Conservation (phyloP, 2,888 invertebrate genomes). For the Globia sparganii region DNA sequence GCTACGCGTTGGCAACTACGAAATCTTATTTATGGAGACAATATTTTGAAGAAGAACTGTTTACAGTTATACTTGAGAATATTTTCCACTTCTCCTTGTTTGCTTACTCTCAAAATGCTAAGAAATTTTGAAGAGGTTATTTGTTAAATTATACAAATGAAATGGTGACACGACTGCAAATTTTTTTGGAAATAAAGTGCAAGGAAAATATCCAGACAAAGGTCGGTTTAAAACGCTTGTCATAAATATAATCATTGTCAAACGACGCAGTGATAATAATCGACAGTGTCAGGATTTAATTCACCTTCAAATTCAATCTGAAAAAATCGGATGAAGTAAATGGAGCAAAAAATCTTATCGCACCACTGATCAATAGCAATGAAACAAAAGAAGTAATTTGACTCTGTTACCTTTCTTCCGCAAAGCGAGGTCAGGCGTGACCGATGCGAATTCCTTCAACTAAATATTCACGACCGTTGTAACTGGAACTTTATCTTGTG, state of each 20-base stretch:
- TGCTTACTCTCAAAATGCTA: slow-evolving; percentile 36
- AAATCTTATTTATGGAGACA: slow-evolving; percentile 53
- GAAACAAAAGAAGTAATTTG: slow-evolving; percentile 84
- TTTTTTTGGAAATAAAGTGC: not conserved
- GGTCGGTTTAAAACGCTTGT: not conserved
- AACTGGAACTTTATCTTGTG: slow-evolving; percentile 65
- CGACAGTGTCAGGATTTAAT: slow-evolving; percentile 39
- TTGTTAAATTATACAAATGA: slow-evolving; percentile 18
- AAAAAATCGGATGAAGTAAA: slow-evolving; percentile 71
- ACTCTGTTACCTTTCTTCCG: slow-evolving; percentile 86
- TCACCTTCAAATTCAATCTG: slow-evolving; percentile 58
- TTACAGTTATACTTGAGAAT: slow-evolving; percentile 39
- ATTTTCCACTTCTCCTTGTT: slow-evolving; percentile 49
- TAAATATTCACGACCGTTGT: slow-evolving; percentile 74
- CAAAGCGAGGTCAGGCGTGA: slow-evolving; percentile 86
- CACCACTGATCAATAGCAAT: slow-evolving; percentile 75
- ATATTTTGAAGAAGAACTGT: slow-evolving; percentile 48
- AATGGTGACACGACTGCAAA: not conserved
- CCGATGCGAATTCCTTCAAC: slow-evolving; percentile 82
- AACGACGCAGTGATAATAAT: slow-evolving; percentile 25
- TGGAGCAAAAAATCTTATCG: slow-evolving; percentile 78
- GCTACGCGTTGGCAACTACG: slow-evolving; percentile 63
- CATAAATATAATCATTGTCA: not conserved
- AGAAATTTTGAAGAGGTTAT: slow-evolving; percentile 8
- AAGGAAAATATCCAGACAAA: not conserved